Evolutionary conservation across 2,797 vertebrate genomes (phyloP).

Genomic region (Rousettus madagascariensis): DNA sequence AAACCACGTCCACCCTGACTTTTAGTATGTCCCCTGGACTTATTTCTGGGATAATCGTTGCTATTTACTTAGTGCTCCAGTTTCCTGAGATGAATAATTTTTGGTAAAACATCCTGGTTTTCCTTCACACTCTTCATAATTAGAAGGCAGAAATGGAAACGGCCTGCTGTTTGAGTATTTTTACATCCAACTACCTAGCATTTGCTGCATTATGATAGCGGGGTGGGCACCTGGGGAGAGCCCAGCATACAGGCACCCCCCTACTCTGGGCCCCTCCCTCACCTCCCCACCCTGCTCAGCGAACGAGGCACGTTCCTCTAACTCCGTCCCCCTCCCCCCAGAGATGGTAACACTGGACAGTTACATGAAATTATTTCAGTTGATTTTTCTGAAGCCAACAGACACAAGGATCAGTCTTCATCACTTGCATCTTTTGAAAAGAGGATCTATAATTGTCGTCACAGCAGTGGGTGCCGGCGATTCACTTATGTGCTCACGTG

Average conservation of each 20-base stretch:
- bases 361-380: background rate
- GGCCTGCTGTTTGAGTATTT: background rate
- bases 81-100: background rate
- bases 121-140: background rate
- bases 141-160: background rate
- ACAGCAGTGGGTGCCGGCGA: background rate
- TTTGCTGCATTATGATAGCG: background rate
- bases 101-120: background rate
- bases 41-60: background rate
- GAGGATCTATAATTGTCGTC: background rate
- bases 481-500: no score
- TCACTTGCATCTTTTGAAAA: background rate
- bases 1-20: background rate
- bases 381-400: background rate
- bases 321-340: background rate
- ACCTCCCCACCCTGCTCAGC: accelerated
- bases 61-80: background rate
- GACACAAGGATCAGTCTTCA: background rate
- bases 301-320: no score
- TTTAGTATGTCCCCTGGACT: background rate
- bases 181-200: background rate
- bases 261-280: accelerated
- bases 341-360: background rate
- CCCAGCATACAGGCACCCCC: background rate
- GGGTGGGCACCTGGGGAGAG: background rate